Base-by-base conservation (phyloP, 2,113 vertebrate species). In the Pelobates fuscus region DNA sequence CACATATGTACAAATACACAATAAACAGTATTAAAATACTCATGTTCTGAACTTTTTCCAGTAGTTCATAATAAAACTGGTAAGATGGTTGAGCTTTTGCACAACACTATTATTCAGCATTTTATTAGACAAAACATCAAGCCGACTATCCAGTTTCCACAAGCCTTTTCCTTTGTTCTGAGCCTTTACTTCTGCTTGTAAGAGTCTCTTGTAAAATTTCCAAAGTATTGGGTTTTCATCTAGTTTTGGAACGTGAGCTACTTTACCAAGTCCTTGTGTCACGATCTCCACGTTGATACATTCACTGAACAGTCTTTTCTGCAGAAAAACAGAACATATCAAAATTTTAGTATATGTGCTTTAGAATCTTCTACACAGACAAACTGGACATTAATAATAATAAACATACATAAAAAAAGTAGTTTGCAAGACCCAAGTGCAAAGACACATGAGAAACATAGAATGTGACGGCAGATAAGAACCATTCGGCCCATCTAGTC, bases 221-320 rank as follows among this genome's bases (percentile, higher is more conserved):
- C 93, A 97, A 18, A 93, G 82, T 46, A 1, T 86, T 66, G 94
- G 92, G 44, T 89, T 78, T 2, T 90, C 84, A 49, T 82, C 82
- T 23, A 96, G 81, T 3, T 94, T 93, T 20, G 85, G 75, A 0
- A 97, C 71, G 2, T 84, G 86, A 0, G 88, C 85, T 0, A 92
- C 83, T 81, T 89, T 94, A 64, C 94, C 96, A 74, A 98, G 88
- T 57, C 96, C 96, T 12, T 85, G 88, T 17, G 83, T 88, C 80
- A 99, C 78, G 71, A 95, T 81, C 80, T 98, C 91, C 70, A 97
- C 96, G 0, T 98, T 99, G 70, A 98, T 10, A 81, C 86, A 94
- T 32, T 75, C 11, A 61, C 80, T 92, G 85, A 92, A 88, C 52
- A 89, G 78, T 5, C 79, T 67, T 78, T 94, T 87, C 96, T 96